Evolutionary conservation across 2,797 vertebrate species (phyloP), one percentile per base, ranked within the genome.

Genomic region (Diplodus sargus): DNA sequence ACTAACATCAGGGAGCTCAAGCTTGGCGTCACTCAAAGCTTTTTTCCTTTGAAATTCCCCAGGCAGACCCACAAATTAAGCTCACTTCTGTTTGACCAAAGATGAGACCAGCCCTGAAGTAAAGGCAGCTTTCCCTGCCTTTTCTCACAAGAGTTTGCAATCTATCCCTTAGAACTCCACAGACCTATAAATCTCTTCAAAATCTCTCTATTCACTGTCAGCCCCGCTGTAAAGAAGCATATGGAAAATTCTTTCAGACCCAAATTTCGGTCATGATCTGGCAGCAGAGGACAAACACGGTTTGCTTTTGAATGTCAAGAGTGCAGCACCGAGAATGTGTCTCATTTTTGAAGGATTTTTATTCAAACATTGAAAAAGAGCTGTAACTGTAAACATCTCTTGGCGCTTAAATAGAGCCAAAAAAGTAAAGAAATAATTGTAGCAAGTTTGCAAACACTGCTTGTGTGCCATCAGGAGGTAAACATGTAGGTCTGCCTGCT

Each of bases 61-160:
- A 90, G 89, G 90, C 93, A 91, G 91, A 90, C 91, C 92, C 90
- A 87, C 91, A 95, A 94, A 95, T 95, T 94, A 95, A 94, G 93
- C 92, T 92, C 89, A 87, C 91, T 94, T 93, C 93, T 94, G 92
- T 95, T 93, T 91, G 89, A 94, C 91, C 90, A 91, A 94, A 94
- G 93, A 92, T 92, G 91, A 93, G 91, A 91, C 88, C 87, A 72
- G 88, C 78, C 84, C 90, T 66, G 84, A 87, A 92, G 81, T 91
- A 85, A 34, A 90, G 88, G 84, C 89, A 87, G 89, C 91, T 92
- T 93, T 92, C 81, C 69, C 87, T 84, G 84, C 82, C 74, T 90
- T 90, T 91, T 93, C 86, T 90, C 91, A 92, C 89, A 88, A 87
- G 91, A 91, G 91, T 93, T 94, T 90, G 91, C 86, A 81, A 89